A percentile compares a stretch with the other conserved stretches of the same genome.
Evolutionary conservation across 2,888 invertebrate species (phyloP).

Genomic region (Palloptera scutellata): DNA sequence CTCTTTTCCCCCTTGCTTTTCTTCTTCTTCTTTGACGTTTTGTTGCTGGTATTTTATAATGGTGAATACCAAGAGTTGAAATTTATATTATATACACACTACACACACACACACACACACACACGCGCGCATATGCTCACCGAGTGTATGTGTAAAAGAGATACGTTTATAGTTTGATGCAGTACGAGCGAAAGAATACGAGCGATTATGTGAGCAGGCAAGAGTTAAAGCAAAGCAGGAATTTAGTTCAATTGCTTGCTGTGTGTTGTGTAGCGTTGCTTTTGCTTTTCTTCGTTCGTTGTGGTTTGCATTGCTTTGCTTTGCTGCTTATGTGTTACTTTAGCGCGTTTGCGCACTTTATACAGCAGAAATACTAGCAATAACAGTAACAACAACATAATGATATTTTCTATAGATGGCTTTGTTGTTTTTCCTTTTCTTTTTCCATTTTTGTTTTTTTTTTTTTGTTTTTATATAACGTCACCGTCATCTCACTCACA

Average conservation of each 20-base stretch:
- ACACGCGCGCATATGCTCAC: too few species aligned
- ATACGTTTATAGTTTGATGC: slow-evolving; percentile 44
- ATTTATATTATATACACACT: slow-evolving; percentile 2
- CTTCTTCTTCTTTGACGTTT: too few species aligned
- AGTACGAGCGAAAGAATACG: slow-evolving; percentile 33
- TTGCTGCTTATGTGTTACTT: slow-evolving; percentile 19
- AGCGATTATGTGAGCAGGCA: background rate
- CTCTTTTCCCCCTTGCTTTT: too few species aligned
- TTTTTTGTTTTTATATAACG: slow-evolving; percentile 38
- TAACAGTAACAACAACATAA: slow-evolving; percentile 19
- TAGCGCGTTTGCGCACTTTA: slow-evolving; percentile 29
- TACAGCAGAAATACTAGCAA: slow-evolving; percentile 17
- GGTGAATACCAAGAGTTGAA: background rate
- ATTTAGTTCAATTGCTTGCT: slow-evolving; percentile 31
- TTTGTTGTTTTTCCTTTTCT: background rate
- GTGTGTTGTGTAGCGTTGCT: slow-evolving; percentile 7
- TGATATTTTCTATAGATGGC: background rate
- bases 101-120: slow-evolving; percentile 11
- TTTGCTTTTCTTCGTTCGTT: slow-evolving; percentile 1
- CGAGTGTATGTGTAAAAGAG: background rate
- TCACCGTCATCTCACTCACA: slow-evolving; percentile 27
- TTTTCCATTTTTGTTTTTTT: too few species aligned
- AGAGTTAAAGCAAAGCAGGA: slow-evolving; percentile 23
- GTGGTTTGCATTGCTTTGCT: background rate
- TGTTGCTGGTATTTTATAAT: too few species aligned